These are phyloP conservation scores for Branchinecta lynchi DNA, from an alignment of 1,140 invertebrate species.

Conservation along the genomic window DNA sequence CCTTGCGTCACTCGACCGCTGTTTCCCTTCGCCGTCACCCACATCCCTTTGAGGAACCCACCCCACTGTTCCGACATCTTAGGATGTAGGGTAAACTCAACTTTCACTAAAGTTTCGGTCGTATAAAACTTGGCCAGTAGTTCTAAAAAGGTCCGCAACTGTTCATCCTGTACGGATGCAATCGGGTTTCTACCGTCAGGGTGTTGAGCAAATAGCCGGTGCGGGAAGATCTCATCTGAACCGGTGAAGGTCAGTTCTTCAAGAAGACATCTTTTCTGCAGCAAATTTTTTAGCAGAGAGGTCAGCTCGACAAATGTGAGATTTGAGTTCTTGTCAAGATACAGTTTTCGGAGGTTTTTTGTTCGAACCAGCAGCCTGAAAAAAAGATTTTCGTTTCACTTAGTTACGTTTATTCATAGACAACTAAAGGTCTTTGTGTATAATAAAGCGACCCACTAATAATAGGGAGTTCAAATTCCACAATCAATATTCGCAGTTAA, in stretches of 20 bases:
- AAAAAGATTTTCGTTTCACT: not conserved
- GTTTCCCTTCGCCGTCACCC: not conserved
- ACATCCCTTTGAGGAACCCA: not conserved
- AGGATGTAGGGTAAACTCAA: conserved; percentile 4
- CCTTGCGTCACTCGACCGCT: not conserved
- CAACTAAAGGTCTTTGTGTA: too few relatives aligned
- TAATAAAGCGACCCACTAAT: too few relatives aligned
- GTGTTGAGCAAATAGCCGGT: not conserved
- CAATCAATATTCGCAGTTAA: too few relatives aligned
- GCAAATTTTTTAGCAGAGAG: not conserved
- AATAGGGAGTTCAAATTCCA: too few relatives aligned
- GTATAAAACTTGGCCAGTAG: not conserved
- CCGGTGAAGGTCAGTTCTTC: not conserved
- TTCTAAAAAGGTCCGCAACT: not conserved
- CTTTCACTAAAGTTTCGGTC: not conserved
- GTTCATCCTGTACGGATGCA: not conserved
- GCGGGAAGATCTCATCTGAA: not conserved
- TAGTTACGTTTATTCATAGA: too few relatives aligned
- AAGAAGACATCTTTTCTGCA: not conserved
- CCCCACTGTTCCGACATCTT: not conserved
- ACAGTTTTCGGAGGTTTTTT: not conserved
- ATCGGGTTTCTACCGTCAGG: not conserved
- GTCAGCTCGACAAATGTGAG: not conserved
- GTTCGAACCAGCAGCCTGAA: conserved; percentile 1
- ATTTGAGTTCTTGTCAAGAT: not conserved